Percentiles rank a stretch among this genome's conserved stretches.
phyloP scores from a whole-genome alignment of 1,140 invertebrate genomes.

The Vollenhovia emeryi region DNA sequence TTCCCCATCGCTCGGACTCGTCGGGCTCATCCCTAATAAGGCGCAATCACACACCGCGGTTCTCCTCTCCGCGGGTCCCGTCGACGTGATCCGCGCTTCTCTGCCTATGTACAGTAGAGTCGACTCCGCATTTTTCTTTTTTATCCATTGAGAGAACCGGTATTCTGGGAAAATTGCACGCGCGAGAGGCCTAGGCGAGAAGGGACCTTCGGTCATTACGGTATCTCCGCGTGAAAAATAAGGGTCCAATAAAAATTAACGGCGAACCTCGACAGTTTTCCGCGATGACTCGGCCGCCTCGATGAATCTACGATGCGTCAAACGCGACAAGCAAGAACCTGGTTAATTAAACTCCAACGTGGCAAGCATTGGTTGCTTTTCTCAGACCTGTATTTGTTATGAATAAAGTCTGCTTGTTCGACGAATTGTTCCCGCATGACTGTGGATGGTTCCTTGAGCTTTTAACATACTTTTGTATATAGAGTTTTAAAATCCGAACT shows the following conservation, averaged over 20 bases:
- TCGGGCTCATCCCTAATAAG: constrained; percentile 74
- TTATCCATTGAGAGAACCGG: neutral
- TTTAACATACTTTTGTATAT: neutral
- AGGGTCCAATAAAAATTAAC: neutral
- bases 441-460: neutral
- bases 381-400: neutral
- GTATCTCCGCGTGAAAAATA: neutral
- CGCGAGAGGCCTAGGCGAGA: neutral
- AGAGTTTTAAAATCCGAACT: neutral
- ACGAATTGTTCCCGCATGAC: neutral
- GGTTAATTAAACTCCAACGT: neutral
- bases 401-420: neutral
- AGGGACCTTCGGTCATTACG: constrained; percentile 32
- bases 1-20: constrained; percentile 56
- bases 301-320: constrained; percentile 9
- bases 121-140: constrained; percentile 15
- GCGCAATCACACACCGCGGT: constrained; percentile 75
- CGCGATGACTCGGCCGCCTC: neutral
- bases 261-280: neutral
- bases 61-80: constrained; percentile 51
- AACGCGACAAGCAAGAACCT: neutral
- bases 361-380: neutral
- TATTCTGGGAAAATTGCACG: constrained; percentile 4
- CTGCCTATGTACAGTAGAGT: constrained; percentile 25
- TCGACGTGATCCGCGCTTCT: constrained; percentile 10